Evolutionary conservation across 2,797 vertebrate species (phyloP).

Genomic region (Gymnothorax javanicus): DNA sequence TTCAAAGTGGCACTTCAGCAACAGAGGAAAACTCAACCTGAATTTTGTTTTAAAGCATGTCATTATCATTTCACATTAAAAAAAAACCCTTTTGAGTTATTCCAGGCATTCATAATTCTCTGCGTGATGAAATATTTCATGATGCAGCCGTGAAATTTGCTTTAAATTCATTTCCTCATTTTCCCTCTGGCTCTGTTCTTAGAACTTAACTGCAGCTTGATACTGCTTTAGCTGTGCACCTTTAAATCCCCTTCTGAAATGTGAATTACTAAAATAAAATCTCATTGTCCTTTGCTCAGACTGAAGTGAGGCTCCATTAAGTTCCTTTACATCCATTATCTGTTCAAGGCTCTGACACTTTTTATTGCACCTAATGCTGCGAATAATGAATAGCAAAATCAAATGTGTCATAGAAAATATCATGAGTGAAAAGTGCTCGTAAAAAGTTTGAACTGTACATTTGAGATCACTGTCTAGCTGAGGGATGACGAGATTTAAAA

Average conservation of each 20-base stretch:
- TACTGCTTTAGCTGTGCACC: not conserved
- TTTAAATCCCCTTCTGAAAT: slow-evolving; percentile 8
- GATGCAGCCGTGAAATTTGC: not conserved
- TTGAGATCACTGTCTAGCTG: too few species aligned
- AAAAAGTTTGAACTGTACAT: too few species aligned
- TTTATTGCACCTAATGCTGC: not conserved
- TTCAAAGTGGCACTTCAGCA: not conserved
- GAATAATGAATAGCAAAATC: not conserved
- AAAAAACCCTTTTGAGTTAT: not conserved
- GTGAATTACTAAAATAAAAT: not conserved
- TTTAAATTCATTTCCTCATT: not conserved
- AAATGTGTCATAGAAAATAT: not conserved
- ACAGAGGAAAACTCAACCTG: slow-evolving; percentile 3
- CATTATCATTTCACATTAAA: not conserved
- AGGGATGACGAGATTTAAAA: too few species aligned
- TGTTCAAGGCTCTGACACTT: not conserved
- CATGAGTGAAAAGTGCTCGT: not conserved
- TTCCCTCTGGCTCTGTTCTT: not conserved
- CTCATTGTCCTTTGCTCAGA: not conserved
- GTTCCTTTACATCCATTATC: not conserved
- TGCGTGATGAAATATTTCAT: not conserved
- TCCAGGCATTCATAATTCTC: not conserved
- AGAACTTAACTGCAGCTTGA: not conserved
- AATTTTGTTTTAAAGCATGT: not conserved
- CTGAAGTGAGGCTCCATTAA: not conserved